These are phyloP conservation scores for Masticophis lateralis DNA, from an alignment of 2,797 vertebrate species.

Conservation along the genomic window DNA sequence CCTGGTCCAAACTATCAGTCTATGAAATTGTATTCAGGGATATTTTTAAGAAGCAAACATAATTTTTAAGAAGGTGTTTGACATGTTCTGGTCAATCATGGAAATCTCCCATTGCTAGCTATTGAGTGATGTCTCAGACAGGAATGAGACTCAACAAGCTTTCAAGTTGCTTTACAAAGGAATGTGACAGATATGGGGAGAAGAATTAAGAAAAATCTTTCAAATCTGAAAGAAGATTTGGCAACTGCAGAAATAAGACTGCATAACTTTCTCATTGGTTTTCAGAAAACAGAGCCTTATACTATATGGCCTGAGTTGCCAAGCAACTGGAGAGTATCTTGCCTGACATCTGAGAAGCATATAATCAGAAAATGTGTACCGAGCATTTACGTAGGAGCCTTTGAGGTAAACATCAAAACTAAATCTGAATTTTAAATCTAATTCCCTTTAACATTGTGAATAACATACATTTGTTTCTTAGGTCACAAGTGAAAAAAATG, in stretches of 20 bases:
- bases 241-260: neutral
- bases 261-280: neutral
- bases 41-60: neutral
- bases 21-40: neutral
- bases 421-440: neutral
- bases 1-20: neutral
- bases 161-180: neutral
- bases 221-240: neutral
- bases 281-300: neutral
- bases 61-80: neutral
- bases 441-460: neutral
- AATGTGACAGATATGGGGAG: neutral
- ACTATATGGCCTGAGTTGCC: neutral
- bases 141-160: neutral
- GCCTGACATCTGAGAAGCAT: neutral
- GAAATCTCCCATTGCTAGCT: neutral
- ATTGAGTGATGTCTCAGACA: neutral
- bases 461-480: neutral
- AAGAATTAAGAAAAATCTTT: neutral
- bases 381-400: neutral
- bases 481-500: neutral
- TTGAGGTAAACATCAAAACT: neutral
- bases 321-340: too few species aligned
- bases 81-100: neutral
- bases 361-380: neutral